A percentile compares a stretch with the other conserved stretches of the same genome.
Conservation (phyloP, 2,797 vertebrate genomes). For the Peromyscus nudipes region DNA sequence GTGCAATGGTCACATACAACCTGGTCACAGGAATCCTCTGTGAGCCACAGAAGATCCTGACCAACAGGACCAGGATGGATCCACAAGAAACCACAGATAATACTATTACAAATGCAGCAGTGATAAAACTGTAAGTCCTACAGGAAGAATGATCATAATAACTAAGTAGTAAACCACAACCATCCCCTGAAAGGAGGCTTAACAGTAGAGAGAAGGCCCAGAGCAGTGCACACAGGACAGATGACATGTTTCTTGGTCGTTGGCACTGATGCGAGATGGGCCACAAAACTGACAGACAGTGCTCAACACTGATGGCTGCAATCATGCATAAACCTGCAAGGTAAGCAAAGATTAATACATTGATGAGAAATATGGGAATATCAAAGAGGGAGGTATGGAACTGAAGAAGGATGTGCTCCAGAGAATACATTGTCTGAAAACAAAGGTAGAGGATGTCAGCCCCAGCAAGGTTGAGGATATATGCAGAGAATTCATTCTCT, state of each 20-base stretch:
- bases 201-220: not conserved
- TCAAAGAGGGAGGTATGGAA: accelerated
- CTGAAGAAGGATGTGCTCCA: accelerated
- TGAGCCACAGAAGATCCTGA: not conserved
- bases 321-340: not conserved
- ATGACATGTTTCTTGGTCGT: not conserved
- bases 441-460: slow-evolving; percentile 51
- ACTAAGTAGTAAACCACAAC: accelerated
- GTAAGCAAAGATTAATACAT: not conserved
- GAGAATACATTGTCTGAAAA: too few species aligned
- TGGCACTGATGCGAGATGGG: not conserved
- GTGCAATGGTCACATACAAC: too few species aligned
- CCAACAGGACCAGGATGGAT: not conserved
- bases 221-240: not conserved
- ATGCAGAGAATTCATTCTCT: not conserved
- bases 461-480: slow-evolving; percentile 58
- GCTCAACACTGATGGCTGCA: not conserved
- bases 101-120: not conserved
- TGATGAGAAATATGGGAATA: accelerated
- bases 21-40: not conserved
- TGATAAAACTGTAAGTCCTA: not conserved
- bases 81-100: not conserved
- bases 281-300: not conserved
- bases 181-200: not conserved
- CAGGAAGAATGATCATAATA: not conserved